These are phyloP conservation scores for Sympetrum striolatum DNA, from an alignment of 2,888 invertebrate species.

Conservation along the genomic window DNA sequence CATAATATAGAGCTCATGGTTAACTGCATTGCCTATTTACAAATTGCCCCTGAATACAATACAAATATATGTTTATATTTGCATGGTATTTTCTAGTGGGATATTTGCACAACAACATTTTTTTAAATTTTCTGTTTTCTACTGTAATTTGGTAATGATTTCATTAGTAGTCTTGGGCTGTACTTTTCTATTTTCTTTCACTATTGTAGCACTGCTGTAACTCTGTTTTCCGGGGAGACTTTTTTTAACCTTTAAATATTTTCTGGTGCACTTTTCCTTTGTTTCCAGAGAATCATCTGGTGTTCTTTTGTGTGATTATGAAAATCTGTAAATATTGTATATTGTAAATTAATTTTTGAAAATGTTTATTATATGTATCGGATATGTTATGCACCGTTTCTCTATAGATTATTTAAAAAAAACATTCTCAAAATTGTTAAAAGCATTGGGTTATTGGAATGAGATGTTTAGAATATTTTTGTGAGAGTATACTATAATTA, in stretches of 20 bases:
- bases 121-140: background rate
- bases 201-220: background rate
- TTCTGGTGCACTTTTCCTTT: background rate
- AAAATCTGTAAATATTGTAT: slow-evolving; percentile 6
- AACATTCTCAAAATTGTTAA: background rate
- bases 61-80: background rate
- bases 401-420: slow-evolving; percentile 8
- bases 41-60: background rate
- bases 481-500: background rate
- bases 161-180: background rate
- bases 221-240: background rate
- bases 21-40: background rate
- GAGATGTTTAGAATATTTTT: slow-evolving; percentile 18
- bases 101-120: background rate
- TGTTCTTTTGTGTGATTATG: background rate
- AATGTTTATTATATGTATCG: background rate
- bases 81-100: background rate
- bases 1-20: background rate
- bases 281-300: background rate
- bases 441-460: background rate
- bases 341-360: background rate
- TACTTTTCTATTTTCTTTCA: background rate
- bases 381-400: background rate
- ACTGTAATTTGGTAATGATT: background rate
- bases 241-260: background rate